A percentile compares a stretch with the other conserved stretches of the same genome.
Evolutionary conservation across 2,113 vertebrate species (phyloP).

Genomic region (Anthoscopus minutus): DNA sequence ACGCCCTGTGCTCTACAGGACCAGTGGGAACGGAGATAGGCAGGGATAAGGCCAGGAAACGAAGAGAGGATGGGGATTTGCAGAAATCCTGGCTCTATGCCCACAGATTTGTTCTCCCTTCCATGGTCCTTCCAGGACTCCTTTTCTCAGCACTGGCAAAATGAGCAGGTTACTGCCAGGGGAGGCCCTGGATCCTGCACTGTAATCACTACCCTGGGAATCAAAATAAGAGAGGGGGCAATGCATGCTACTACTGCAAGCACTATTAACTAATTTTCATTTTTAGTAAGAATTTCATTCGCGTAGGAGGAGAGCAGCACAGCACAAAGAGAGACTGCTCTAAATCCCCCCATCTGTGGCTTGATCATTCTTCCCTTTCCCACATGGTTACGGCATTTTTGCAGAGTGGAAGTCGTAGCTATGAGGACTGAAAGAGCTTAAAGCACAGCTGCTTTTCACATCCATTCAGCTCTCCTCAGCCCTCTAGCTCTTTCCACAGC

Average conservation of each 20-base stretch:
- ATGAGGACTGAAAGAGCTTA: slow-evolving; percentile 49
- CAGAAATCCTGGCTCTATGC: neutral
- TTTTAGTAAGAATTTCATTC: slow-evolving; percentile 52
- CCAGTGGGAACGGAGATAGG: slow-evolving; percentile 18
- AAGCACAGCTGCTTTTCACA: slow-evolving; percentile 58
- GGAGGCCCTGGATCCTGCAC: neutral
- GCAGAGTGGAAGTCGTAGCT: slow-evolving; percentile 48
- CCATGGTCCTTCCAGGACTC: slow-evolving; percentile 5
- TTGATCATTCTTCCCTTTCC: slow-evolving; percentile 46
- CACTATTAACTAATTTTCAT: slow-evolving; percentile 32
- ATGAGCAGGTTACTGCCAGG: neutral
- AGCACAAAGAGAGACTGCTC: slow-evolving; percentile 34
- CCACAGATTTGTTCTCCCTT: slow-evolving; percentile 31
- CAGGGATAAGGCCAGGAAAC: slow-evolving; percentile 37
- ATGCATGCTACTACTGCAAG: slow-evolving; percentile 13
- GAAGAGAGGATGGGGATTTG: slow-evolving; percentile 15
- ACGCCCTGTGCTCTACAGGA: neutral
- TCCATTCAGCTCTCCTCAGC: slow-evolving; percentile 32
- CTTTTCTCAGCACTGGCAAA: slow-evolving; percentile 21
- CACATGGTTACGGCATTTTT: slow-evolving; percentile 56
- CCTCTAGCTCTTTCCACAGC: slow-evolving; percentile 38
- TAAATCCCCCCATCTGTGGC: slow-evolving; percentile 24
- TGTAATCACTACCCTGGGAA: slow-evolving; percentile 20
- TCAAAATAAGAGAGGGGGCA: slow-evolving; percentile 30
- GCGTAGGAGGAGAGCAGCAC: slow-evolving; percentile 35